Base-by-base conservation (phyloP, 2,113 vertebrate species). In the Grantiella picta region DNA sequence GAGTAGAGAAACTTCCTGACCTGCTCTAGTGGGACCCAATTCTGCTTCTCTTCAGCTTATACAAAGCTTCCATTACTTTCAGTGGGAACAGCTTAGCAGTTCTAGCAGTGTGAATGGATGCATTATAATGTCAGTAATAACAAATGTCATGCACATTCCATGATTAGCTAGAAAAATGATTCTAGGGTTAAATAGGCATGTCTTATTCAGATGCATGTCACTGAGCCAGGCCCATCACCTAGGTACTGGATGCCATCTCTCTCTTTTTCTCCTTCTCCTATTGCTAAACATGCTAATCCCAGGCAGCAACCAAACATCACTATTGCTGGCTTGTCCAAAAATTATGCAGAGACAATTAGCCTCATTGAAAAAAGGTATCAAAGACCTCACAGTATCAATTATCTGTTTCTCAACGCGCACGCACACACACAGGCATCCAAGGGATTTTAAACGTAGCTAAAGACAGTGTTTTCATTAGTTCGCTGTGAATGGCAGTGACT, bases 81-180 rank as follows among this genome's bases (percentile, higher is more conserved):
- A 96, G 86, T 94, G 94, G 93, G 92, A 96, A 97, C 90, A 94
- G 92, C 72, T 96, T 95, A 95, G 90, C 92, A 88, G 87, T 78
- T 75, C 76, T 78, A 68, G 22, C 63, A 83, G 71, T 12, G 60
- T 93, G 92, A 96, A 96, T 94, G 77, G 90, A 81, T 83, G 94
- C 68, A 90, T 94, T 96, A 95, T 82, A 94, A 94, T 90, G 93
- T 86, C 90, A 95, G 93, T 94, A 95, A 96, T 96, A 96, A 97
- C 91, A 96, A 95, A 92, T 86, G 93, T 96, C 95, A 96, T 92
- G 93, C 94, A 94, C 93, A 95, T 96, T 96, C 79, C 90, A 96
- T 95, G 93, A 96, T 96, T 94, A 96, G 72, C 88, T 92, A 96
- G 93, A 96, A 96, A 97, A 97, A 96, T 95, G 38, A 96, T 94